Base-by-base conservation (phyloP, 2,888 invertebrate genomes). In the Drosophila meridiana region DNA sequence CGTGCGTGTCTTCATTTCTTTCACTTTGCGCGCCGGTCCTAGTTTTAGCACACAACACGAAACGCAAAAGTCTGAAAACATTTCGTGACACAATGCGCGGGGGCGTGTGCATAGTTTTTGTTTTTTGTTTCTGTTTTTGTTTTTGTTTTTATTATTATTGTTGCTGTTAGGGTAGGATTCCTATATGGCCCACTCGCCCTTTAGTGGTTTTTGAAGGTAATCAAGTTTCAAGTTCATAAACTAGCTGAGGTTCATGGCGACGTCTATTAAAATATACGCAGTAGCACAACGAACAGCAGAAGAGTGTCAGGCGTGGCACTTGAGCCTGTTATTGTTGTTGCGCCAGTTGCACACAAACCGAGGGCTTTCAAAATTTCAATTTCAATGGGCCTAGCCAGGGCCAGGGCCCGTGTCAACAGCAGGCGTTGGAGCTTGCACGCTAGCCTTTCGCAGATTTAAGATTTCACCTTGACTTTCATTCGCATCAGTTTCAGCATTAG, bases 151-250 rank as follows among this genome's bases (percentile, higher is more conserved):
- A 13, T 59, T 50, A 56, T 70, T 62, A 65, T 68, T 57, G 74
- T 43, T 69, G 64, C 63, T 70, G 55, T 53, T 57, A 32, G 34
- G 52, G 58, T 69, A 20, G 47, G 26, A 43, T 82, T 75, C 45
- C 47, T 68, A 58, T 68, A 56, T 68, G 64, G 56, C 64, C 62
- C 70, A 70, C 66, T 69, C 68, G 74, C 69, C 78, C 63, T 83
- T 84, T 76, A 69, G 89, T 83, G 85, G 87, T 75, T 77, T 86
- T 76, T 86, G 86, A 77, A 87, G 87, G 87, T 87, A 89, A 89
- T 87, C 87, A 89, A 89, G 87, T 87, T 87, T 89, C 87, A 87
- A 89, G 87, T 87, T 87, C 87, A 89, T 74, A 75, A 87, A 82
- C 89, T 81, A 80, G 78, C 61, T 77, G 65, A 73, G 86, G 86